Percentiles rank a stretch among this genome's conserved stretches.
Conservation (phyloP, 2,797 vertebrate genomes). For the Capromys pilorides region DNA sequence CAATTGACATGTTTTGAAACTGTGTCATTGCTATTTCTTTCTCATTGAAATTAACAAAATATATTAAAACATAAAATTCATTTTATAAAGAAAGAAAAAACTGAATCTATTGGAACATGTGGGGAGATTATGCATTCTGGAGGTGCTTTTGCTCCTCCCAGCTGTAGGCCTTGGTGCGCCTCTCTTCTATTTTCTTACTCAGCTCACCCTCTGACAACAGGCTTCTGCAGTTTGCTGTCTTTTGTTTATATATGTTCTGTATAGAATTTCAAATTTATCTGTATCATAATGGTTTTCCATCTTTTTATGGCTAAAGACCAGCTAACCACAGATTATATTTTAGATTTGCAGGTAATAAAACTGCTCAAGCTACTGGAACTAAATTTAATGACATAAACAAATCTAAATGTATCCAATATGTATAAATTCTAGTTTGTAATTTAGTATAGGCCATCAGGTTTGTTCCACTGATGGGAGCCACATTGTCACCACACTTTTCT, state of each 20-base stretch:
- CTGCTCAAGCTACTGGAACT: not conserved
- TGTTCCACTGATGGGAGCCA: not conserved
- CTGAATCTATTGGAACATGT: not conserved
- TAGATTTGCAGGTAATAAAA: not conserved
- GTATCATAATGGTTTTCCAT: not conserved
- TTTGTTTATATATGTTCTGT: not conserved
- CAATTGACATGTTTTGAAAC: no score
- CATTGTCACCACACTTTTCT: not conserved
- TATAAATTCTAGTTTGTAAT: not conserved
- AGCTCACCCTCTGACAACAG: not conserved
- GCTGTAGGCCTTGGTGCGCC: not conserved
- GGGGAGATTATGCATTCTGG: not conserved
- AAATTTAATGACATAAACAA: not conserved
- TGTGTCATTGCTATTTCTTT: no score
- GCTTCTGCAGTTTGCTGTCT: not conserved
- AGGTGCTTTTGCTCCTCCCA: not conserved
- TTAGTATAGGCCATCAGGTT: not conserved
- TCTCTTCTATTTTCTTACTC: not conserved
- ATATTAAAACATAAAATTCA: no score
- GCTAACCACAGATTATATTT: not conserved
- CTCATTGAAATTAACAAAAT: no score
- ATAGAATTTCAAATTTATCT: conserved; percentile 3
- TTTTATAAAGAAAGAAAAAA: not conserved
- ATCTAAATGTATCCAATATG: not conserved
- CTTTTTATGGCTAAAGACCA: not conserved